phyloP scores from a whole-genome alignment of 2,888 invertebrate genomes.

The Ctenicera cuprea region DNA sequence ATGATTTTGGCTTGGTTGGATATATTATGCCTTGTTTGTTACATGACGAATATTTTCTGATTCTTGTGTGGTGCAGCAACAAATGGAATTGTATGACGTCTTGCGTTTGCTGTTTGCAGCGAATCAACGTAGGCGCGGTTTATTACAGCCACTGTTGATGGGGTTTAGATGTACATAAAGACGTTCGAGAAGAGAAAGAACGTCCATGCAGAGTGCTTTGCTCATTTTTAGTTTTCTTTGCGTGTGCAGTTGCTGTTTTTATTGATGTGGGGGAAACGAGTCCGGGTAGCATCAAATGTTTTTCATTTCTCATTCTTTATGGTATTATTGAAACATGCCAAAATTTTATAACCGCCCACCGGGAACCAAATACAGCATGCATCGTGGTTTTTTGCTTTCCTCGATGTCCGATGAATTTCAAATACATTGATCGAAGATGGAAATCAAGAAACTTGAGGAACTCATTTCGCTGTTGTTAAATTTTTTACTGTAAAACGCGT shows the following conservation, averaged over 20 bases:
- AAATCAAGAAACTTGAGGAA: not conserved
- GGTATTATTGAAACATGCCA: constrained; percentile 4
- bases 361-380: not conserved
- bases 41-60: no score
- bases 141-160: no score
- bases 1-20: no score
- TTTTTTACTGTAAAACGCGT: not conserved
- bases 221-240: not conserved
- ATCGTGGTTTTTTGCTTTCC: constrained; percentile 3
- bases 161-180: no score
- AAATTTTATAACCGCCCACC: constrained; percentile 4
- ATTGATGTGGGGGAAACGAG: not conserved
- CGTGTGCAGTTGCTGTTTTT: no score
- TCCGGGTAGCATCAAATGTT: not conserved
- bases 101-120: no score
- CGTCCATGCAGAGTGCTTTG: no score
- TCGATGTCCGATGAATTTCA: constrained; percentile 1
- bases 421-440: not conserved
- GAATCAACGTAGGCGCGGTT: no score
- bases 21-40: no score
- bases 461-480: not conserved
- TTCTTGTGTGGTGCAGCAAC: no score
- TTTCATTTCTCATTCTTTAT: not conserved
- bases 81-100: no score
- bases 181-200: no score